Evolutionary conservation across 2,888 invertebrate species (phyloP).

Genomic region (Scaptomyza reducta): DNA sequence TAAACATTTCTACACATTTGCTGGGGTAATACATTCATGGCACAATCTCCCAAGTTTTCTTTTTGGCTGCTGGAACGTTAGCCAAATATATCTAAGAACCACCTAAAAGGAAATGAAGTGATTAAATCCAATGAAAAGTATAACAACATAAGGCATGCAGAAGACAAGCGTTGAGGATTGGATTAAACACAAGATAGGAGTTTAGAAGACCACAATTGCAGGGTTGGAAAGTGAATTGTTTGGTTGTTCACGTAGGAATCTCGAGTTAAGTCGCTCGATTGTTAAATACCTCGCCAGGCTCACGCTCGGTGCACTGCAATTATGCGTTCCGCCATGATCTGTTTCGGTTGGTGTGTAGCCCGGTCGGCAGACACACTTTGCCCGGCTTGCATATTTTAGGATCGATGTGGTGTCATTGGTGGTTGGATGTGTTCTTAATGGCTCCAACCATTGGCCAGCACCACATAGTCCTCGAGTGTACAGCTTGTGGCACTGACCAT

Average conservation of each 20-base stretch:
- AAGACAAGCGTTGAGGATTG: conserved; percentile 25
- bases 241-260: conserved; percentile 58
- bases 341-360: conserved; percentile 84
- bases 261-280: conserved; percentile 69
- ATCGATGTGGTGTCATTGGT: conserved; percentile 42
- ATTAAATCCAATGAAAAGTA: conserved; percentile 56
- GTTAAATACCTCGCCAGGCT: conserved; percentile 88
- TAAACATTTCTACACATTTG: conserved; percentile 48
- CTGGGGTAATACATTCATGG: conserved; percentile 74
- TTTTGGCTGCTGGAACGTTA: conserved; percentile 54
- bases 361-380: conserved; percentile 89
- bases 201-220: conserved; percentile 16
- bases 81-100: conserved; percentile 83
- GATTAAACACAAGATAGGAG: conserved; percentile 29
- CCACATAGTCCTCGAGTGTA: conserved; percentile 92
- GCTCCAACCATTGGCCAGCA: conserved; percentile 89
- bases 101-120: conserved; percentile 76
- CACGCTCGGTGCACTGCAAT: conserved; percentile 88
- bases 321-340: conserved; percentile 71
- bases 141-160: conserved; percentile 18
- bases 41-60: conserved; percentile 59
- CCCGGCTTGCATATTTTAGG: conserved; percentile 77
- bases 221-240: conserved; percentile 40
- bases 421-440: conserved; percentile 84
- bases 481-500: conserved; percentile 90